These are phyloP conservation scores for Euproctis similis DNA, from an alignment of 2,888 invertebrate genomes.

Conservation along the genomic window DNA sequence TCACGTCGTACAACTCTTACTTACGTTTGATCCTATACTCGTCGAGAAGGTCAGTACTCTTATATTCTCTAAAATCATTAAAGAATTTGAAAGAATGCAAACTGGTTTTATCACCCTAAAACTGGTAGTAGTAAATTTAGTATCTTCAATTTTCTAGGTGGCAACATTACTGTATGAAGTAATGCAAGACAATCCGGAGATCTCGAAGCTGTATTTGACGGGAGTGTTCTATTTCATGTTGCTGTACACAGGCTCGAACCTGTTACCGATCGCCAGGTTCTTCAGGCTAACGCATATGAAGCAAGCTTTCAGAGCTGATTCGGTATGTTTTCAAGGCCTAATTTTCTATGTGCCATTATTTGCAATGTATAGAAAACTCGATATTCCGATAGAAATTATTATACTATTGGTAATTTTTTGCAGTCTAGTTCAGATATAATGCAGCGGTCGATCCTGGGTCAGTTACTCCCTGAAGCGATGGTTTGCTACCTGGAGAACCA, in stretches of 20 bases:
- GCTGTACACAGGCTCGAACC: conserved; percentile 98
- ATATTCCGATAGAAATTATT: too few relatives aligned
- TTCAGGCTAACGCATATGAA: conserved; percentile 95
- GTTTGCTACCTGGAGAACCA: conserved; percentile 99
- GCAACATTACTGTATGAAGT: conserved; percentile 91
- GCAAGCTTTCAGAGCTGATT: conserved; percentile 95
- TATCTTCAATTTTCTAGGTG: conserved; percentile 74
- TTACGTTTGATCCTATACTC: conserved; percentile 97
- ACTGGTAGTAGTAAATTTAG: too few relatives aligned
- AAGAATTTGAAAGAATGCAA: too few relatives aligned
- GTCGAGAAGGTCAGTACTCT: conserved; percentile 83
- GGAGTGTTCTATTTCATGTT: conserved; percentile 99
- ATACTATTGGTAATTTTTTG: not conserved
- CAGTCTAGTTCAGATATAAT: conserved; percentile 85
- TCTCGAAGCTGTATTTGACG: conserved; percentile 94
- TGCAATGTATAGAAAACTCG: too few relatives aligned
- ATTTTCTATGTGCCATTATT: too few relatives aligned
- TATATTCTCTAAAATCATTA: too few relatives aligned
- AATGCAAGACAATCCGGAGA: conserved; percentile 96
- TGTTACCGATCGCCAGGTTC: conserved; percentile 95
- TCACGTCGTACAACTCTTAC: conserved; percentile 94
- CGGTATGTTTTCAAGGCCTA: too few relatives aligned
- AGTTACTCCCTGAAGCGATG: conserved; percentile 98
- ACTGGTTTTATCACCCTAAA: too few relatives aligned
- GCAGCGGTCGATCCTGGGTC: conserved; percentile 94